A percentile compares a stretch with the other conserved stretches of the same genome.
Evolutionary conservation across 2,888 invertebrate species (phyloP).

Genomic region (Microctonus brassicae): DNA sequence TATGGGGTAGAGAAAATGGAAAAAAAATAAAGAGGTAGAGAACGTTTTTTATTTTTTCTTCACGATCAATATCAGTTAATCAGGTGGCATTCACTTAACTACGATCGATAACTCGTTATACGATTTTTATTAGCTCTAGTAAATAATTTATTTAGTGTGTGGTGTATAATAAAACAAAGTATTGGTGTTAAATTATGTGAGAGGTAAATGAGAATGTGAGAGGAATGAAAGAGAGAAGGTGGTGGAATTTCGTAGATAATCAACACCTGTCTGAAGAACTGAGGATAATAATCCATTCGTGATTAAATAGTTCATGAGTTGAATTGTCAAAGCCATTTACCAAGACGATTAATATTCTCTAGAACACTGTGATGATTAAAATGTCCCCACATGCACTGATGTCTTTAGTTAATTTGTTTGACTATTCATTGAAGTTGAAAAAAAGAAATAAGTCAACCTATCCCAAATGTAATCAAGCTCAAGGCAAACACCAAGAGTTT

Average conservation of each 20-base stretch:
- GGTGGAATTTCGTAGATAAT: conserved; percentile 5
- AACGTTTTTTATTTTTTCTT: not conserved
- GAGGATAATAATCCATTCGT: conserved; percentile 12
- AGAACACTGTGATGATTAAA: not conserved
- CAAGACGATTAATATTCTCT: conserved; percentile 17
- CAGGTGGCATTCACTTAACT: not conserved
- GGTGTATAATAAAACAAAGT: not conserved
- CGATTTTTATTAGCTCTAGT: not conserved
- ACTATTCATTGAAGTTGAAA: not conserved
- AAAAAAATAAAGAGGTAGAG: not conserved
- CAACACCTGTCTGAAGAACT: not conserved
- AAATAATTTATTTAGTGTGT: conserved; percentile 7
- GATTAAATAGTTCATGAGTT: conserved; percentile 20
- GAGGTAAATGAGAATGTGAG: not conserved
- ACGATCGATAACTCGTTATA: not conserved
- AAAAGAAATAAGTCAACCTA: not conserved
- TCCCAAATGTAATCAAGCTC: not conserved
- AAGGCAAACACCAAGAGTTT: not conserved
- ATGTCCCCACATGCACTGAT: not conserved
- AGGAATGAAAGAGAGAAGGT: not conserved
- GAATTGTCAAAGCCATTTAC: conserved; percentile 16
- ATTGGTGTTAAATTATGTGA: not conserved
- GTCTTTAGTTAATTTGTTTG: not conserved
- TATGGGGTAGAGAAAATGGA: not conserved
- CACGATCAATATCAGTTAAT: conserved; percentile 7